Percentiles rank a stretch among this genome's conserved stretches.
These are phyloP conservation scores for Picathartes gymnocephalus DNA, from an alignment of 2,113 vertebrate species.

Conservation along the genomic window DNA sequence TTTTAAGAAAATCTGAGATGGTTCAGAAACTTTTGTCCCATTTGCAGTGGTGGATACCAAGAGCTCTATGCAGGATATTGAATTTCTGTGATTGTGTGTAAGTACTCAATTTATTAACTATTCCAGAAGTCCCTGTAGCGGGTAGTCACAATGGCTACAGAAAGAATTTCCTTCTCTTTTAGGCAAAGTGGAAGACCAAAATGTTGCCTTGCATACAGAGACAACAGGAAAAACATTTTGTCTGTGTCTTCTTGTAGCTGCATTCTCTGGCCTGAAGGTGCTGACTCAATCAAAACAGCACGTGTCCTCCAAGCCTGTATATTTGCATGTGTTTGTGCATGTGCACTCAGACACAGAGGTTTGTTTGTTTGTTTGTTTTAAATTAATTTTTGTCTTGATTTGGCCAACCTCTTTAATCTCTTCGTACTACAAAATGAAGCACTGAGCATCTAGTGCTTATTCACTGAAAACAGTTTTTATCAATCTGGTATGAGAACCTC, in stretches of 20 bases:
- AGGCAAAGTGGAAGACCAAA: not conserved
- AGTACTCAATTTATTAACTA: not conserved
- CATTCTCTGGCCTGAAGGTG: not conserved
- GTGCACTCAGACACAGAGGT: not conserved
- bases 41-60: not conserved
- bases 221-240: not conserved
- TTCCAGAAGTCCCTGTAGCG: not conserved
- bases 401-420: not conserved
- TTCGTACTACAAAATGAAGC: not conserved
- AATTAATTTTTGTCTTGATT: not conserved
- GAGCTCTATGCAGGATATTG: fast-evolving
- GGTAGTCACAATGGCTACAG: not conserved
- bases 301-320: fast-evolving
- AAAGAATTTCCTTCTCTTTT: not conserved
- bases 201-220: not conserved
- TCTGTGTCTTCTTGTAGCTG: not conserved
- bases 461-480: not conserved
- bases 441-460: not conserved
- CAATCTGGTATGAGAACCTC: not conserved
- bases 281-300: not conserved
- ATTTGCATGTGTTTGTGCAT: not conserved
- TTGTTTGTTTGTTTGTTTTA: not conserved
- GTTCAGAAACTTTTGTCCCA: not conserved
- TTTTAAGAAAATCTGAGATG: not conserved
- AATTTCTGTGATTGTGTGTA: not conserved